A percentile compares a stretch with the other conserved stretches of the same genome.
Conservation (phyloP, 2,888 invertebrate species). For the Lithosia quadra region DNA sequence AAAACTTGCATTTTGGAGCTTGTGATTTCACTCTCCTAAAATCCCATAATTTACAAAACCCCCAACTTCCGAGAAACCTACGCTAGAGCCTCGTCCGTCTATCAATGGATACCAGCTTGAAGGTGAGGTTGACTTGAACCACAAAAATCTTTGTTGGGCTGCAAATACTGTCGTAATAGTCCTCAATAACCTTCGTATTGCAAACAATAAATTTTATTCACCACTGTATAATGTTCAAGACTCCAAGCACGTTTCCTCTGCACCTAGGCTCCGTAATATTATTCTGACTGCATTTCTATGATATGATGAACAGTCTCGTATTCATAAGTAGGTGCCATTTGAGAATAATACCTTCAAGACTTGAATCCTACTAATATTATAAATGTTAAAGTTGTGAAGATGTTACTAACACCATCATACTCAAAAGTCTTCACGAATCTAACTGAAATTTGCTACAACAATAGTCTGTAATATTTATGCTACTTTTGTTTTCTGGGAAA, state of each 20-base stretch:
- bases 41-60: too few relatives aligned
- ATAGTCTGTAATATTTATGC: too few relatives aligned
- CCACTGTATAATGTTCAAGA: constrained; percentile 6
- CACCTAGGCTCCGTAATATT: constrained; percentile 12
- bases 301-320: constrained; percentile 14
- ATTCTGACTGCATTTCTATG: constrained; percentile 15
- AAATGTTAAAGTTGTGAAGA: too few relatives aligned
- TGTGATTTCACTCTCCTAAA: too few relatives aligned
- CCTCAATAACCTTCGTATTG: not conserved
- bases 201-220: constrained; percentile 5
- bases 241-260: constrained; percentile 16
- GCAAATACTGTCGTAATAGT: not conserved
- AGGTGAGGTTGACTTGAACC: not conserved
- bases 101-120: not conserved
- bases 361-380: too few relatives aligned
- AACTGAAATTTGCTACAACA: too few relatives aligned
- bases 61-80: not conserved
- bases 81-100: not conserved
- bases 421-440: too few relatives aligned
- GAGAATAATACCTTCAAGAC: not conserved
- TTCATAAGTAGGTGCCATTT: not conserved
- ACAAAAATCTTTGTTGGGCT: too few relatives aligned
- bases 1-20: too few relatives aligned
- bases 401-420: too few relatives aligned
- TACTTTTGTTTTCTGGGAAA: too few relatives aligned